phyloP scores from a whole-genome alignment of 2,113 vertebrate species.

The Promerops cafer region DNA sequence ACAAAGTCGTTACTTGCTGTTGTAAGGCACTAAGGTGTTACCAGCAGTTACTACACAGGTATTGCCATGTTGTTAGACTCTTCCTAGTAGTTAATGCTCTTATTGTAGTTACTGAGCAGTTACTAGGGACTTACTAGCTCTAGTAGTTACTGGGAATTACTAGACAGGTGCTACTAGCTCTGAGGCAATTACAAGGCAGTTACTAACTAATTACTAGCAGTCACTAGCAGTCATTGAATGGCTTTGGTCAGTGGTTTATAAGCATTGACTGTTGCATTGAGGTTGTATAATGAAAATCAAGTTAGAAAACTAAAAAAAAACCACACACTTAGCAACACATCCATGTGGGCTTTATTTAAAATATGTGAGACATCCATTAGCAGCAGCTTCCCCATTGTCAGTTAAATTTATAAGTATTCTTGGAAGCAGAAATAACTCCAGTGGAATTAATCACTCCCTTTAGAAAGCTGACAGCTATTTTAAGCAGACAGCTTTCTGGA shows the following conservation, averaged over 20 bases:
- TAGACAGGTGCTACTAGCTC: neutral
- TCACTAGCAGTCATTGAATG: neutral
- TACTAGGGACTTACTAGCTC: neutral
- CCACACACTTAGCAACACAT: neutral
- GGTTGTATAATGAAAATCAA: neutral
- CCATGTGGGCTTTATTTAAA: neutral
- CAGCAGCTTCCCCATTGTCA: neutral
- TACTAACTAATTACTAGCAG: neutral
- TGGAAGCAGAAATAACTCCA: neutral
- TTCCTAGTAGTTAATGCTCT: neutral
- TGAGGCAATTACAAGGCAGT: neutral
- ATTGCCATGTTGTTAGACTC: neutral
- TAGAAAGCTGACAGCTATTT: conserved; percentile 5
- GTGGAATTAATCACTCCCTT: neutral
- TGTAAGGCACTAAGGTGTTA: neutral
- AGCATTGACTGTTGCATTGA: neutral
- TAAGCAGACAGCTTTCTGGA: neutral
- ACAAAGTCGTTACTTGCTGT: neutral
- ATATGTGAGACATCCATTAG: neutral
- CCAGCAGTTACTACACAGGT: neutral
- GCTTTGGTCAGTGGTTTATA: neutral
- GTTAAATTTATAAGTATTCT: neutral
- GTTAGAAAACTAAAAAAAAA: neutral
- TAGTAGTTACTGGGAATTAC: neutral
- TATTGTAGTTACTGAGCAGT: neutral